Evolutionary conservation across 2,113 vertebrate genomes (phyloP).

Genomic region (Eupsittula cactorum): DNA sequence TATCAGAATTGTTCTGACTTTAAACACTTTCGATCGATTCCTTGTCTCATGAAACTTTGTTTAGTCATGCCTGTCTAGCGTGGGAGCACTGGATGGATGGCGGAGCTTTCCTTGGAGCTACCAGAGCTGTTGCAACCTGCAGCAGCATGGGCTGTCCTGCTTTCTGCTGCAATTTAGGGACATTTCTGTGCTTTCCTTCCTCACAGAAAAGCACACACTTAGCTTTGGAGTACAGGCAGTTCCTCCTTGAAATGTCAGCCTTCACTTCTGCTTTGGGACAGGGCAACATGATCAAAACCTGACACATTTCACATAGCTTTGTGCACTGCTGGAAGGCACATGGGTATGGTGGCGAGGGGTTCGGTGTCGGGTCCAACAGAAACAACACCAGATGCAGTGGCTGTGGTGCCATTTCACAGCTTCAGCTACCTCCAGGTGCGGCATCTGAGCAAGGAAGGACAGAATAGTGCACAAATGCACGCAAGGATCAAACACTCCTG

Average conservation of each 20-base stretch:
- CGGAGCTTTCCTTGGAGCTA: not conserved
- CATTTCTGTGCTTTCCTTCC: not conserved
- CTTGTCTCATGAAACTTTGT: not conserved
- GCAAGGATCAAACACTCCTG: not conserved
- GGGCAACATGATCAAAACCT: not conserved
- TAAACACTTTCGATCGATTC: not conserved
- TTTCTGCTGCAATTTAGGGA: not conserved
- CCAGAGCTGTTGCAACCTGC: not conserved
- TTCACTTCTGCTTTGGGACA: not conserved
- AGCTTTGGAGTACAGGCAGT: not conserved
- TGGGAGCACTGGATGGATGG: not conserved
- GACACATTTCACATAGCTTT: not conserved
- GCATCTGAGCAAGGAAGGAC: not conserved
- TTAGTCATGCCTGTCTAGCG: fast-evolving
- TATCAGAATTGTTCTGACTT: not conserved
- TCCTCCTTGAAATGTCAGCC: not conserved
- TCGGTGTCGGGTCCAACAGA: fast-evolving
- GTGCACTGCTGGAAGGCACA: not conserved
- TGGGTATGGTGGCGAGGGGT: too few relatives aligned
- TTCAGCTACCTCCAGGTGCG: not conserved
- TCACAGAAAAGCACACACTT: not conserved
- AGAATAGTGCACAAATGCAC: not conserved
- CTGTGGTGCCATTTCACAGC: not conserved
- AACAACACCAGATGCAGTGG: not conserved
- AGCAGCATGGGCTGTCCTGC: not conserved